Evolutionary conservation across 2,113 vertebrate species (phyloP), one percentile per base, ranked within the genome.

Genomic region (Trichomycterus rosablanca): DNA sequence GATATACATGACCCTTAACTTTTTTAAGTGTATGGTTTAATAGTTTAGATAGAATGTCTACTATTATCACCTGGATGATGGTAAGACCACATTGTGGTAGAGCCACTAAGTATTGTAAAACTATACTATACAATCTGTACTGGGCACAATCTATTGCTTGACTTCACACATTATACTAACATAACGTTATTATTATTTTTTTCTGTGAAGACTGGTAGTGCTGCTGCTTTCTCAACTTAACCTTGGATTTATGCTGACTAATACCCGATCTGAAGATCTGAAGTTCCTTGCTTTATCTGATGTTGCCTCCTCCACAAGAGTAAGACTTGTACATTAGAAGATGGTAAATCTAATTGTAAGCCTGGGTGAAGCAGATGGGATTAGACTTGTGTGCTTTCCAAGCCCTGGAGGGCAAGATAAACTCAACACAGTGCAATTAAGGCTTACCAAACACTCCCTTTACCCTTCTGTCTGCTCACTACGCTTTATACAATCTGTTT

Each of bases 281-380:
- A 40, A 40, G n/a, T 26, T 62, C 37, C 37, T 22, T 53, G 19
- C 35, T 40, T 12, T 30, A 63, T 53, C 60, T 63, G 37, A 53
- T 63, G n/a, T 2, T 12, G 48, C 2, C 16, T 53, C 49, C 26
- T 53, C 7, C 37, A 20, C 11, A 15, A 57, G 45, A 63, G 45
- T 24, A 24, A 30, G 45, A n/a, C 37, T 20, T 60, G 48, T 68
- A 35, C 55, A 45, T 69, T 8, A 6, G 12, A 46, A 63, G 18
- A 69, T 43, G 53, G 34, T 62, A n/a, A 63, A 55, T 52, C 14
- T 4, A 14, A 28, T 19, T 28, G 20, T 69, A 69, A 58, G 53
- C 35, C 43, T 46, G 19, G 43, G 42, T 48, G 43, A 54, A 18
- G 52, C 35, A 59, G 63, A 66, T 66, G 37, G 63, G 68, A 71